Percentiles rank a stretch among this genome's conserved stretches.
Conservation (phyloP, 1,140 invertebrate genomes). For the Grapholita molesta region DNA sequence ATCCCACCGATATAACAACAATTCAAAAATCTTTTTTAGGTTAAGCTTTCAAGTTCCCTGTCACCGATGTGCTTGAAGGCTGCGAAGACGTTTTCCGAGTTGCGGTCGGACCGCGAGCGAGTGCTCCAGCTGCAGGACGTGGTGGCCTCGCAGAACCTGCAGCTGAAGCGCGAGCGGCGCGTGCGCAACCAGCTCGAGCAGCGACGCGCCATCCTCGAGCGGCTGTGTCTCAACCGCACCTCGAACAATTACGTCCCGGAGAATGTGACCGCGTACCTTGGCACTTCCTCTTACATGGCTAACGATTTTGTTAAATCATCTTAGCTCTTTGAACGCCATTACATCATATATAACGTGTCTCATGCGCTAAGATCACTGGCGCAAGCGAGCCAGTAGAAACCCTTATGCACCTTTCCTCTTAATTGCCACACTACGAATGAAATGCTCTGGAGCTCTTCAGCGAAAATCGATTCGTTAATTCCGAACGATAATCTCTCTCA, state of each 20-base stretch:
- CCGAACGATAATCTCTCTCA: too few species aligned
- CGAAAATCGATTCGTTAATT: too few species aligned
- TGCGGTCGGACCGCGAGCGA: constrained; percentile 53
- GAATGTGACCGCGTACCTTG: constrained; percentile 17
- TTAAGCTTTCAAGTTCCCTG: constrained; percentile 52
- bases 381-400: too few species aligned
- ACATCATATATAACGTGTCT: too few species aligned
- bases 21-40: background rate
- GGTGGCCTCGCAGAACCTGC: constrained; percentile 55
- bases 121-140: constrained; percentile 57
- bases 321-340: too few species aligned
- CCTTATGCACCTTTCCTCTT: too few species aligned
- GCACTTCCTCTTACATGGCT: background rate
- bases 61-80: constrained; percentile 51
- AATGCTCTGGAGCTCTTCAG: too few species aligned
- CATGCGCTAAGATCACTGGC: too few species aligned
- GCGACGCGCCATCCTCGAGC: constrained; percentile 53
- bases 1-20: too few species aligned
- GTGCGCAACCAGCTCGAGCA: constrained; percentile 64
- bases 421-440: too few species aligned
- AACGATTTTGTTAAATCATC: background rate
- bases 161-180: constrained; percentile 56
- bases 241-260: constrained; percentile 15
- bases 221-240: constrained; percentile 14
- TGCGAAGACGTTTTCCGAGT: constrained; percentile 57